phyloP scores from a whole-genome alignment of 1,140 invertebrate genomes.

The Atta colombica region DNA sequence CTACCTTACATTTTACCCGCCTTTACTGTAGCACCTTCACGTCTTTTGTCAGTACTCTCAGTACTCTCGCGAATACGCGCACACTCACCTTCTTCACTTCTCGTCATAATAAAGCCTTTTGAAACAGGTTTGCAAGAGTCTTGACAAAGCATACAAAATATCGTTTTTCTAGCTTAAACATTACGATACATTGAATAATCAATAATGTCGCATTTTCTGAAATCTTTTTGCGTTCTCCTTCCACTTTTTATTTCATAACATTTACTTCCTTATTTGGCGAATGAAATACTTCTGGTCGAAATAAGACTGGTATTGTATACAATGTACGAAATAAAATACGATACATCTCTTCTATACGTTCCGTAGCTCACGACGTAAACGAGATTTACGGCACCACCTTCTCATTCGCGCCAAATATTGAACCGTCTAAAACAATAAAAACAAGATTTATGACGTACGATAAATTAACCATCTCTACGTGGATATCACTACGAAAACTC shows the following conservation, averaged over 20 bases:
- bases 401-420: slow-evolving; percentile 51
- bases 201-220: slow-evolving; percentile 20
- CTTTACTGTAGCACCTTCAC: slow-evolving; percentile 52
- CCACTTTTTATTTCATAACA: too few relatives aligned
- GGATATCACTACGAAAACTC: slow-evolving; percentile 1
- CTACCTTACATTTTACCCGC: slow-evolving; percentile 48
- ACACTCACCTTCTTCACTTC: slow-evolving; percentile 27
- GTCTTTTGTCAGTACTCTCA: slow-evolving; percentile 36
- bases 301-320: not conserved
- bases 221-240: not conserved
- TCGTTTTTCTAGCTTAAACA: slow-evolving; percentile 48
- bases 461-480: slow-evolving; percentile 57
- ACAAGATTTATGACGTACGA: slow-evolving; percentile 49
- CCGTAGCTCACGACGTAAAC: slow-evolving; percentile 31
- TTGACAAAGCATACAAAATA: slow-evolving; percentile 52
- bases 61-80: slow-evolving; percentile 31
- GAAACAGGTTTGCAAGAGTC: slow-evolving; percentile 34
- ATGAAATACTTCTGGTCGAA: slow-evolving; percentile 37
- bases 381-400: slow-evolving; percentile 51
- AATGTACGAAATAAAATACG: slow-evolving; percentile 32
- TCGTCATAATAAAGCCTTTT: slow-evolving; percentile 38
- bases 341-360: slow-evolving; percentile 12
- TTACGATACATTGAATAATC: slow-evolving; percentile 41
- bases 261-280: not conserved
- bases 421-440: slow-evolving; percentile 62